Evolutionary conservation across 2,797 vertebrate species (phyloP).

Genomic region (Enteromius thamalakanensis): DNA sequence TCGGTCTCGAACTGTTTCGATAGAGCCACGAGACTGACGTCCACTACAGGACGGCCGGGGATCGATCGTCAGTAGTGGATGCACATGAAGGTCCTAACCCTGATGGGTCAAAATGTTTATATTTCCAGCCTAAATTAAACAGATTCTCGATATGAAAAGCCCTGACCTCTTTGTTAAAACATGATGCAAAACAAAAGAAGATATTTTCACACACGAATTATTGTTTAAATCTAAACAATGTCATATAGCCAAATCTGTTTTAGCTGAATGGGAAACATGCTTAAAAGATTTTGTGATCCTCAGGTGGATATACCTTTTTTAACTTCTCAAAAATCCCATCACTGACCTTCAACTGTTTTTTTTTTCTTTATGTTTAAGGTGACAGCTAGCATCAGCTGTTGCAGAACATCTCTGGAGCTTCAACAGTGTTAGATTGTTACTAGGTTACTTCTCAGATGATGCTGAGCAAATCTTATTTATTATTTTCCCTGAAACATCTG

Average conservation of each 20-base stretch:
- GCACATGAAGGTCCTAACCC: background rate
- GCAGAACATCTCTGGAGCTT: conserved; percentile 7
- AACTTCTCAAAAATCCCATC: conserved; percentile 2
- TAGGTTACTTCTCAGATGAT: conserved; percentile 17
- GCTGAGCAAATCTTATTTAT: background rate
- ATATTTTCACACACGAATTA: background rate
- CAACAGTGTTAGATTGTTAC: background rate
- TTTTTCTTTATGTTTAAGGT: background rate
- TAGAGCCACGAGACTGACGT: conserved; percentile 41
- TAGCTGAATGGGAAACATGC: background rate
- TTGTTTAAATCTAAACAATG: background rate
- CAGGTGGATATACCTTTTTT: background rate
- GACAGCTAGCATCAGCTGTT: conserved; percentile 12
- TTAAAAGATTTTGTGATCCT: conserved; percentile 7
- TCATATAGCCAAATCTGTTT: background rate
- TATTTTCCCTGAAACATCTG: background rate
- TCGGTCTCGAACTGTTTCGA: conserved; percentile 41
- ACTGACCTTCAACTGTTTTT: conserved; percentile 5
- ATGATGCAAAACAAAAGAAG: background rate
- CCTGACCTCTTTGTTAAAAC: background rate
- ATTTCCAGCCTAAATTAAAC: background rate
- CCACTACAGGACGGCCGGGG: background rate
- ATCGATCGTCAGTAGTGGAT: background rate
- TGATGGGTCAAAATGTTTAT: background rate
- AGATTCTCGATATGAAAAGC: background rate